These are phyloP conservation scores for Coregonus ussuriensis DNA, from an alignment of 2,797 vertebrate species.

Conservation along the genomic window DNA sequence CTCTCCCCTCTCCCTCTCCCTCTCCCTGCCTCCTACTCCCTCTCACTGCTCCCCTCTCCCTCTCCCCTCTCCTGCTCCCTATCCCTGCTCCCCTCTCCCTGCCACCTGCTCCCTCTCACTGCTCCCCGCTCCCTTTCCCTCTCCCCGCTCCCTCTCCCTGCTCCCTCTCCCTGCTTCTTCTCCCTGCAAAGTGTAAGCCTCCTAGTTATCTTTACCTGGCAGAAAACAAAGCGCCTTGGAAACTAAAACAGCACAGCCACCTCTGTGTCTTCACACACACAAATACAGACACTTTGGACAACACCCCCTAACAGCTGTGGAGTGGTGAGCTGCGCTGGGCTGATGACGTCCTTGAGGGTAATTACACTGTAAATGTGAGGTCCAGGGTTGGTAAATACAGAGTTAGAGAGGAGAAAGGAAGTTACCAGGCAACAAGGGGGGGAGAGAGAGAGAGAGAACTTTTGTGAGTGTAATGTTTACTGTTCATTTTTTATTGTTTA, in stretches of 20 bases:
- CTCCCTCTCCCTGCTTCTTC: not conserved
- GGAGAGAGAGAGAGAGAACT: not conserved
- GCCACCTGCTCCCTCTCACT: too few species aligned
- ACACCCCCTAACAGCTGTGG: conserved; percentile 59
- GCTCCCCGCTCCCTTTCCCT: too few species aligned
- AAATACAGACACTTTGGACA: conserved; percentile 20
- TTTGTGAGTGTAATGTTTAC: too few species aligned
- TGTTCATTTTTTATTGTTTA: too few species aligned
- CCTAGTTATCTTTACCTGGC: not conserved
- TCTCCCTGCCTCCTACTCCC: too few species aligned
- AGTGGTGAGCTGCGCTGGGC: conserved; percentile 40
- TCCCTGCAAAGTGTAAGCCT: not conserved
- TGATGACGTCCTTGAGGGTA: conserved; percentile 55
- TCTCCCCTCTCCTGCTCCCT: too few species aligned
- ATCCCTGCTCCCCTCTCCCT: too few species aligned
- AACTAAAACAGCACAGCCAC: conserved; percentile 6
- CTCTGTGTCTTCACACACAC: conserved; percentile 10
- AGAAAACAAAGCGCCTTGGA: not conserved
- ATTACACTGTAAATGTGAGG: conserved; percentile 52
- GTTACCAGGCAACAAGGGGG: conserved; percentile 23
- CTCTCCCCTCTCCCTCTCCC: too few species aligned
- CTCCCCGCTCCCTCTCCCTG: not conserved
- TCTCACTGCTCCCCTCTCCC: too few species aligned
- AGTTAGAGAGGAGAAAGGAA: conserved; percentile 35
- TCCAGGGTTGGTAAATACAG: conserved; percentile 44